These are phyloP conservation scores for Catalaphyllia jardinei DNA, from an alignment of 64 coral and sea anemone genomes.

Conservation along the genomic window DNA sequence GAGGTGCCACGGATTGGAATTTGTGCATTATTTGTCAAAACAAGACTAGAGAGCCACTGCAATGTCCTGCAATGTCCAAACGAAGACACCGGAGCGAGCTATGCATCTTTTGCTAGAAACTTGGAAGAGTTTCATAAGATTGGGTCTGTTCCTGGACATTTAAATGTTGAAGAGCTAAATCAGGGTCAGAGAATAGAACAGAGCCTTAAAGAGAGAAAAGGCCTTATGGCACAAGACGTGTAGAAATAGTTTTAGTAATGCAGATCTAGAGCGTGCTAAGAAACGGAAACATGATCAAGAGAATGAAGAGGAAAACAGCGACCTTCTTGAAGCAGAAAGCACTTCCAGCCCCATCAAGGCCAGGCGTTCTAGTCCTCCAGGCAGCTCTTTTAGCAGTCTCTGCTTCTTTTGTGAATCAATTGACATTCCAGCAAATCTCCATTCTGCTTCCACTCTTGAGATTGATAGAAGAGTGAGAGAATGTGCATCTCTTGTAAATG, in stretches of 20 bases:
- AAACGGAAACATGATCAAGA: background rate
- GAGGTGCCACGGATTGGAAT: conserved; percentile 58
- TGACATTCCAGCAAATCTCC: conserved; percentile 31
- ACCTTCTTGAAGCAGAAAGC: background rate
- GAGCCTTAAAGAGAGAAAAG: conserved; percentile 40
- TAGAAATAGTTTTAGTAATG: conserved; percentile 55
- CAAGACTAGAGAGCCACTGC: conserved; percentile 43
- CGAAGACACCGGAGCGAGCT: conserved; percentile 62
- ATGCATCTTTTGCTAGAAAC: conserved; percentile 50
- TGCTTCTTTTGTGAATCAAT: conserved; percentile 61
- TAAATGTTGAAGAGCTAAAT: background rate
- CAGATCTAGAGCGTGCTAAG: conserved; percentile 49
- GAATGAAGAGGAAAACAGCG: background rate
- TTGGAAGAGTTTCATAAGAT: conserved; percentile 51
- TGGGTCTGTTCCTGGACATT: background rate
- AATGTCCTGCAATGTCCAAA: conserved; percentile 69
- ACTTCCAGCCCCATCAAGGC: conserved; percentile 31
- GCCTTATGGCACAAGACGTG: conserved; percentile 61
- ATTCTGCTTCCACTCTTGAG: conserved; percentile 55
- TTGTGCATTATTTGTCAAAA: conserved; percentile 74
- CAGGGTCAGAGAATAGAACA: background rate
- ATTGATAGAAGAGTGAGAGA: conserved; percentile 59
- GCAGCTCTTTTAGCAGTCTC: background rate
- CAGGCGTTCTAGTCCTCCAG: conserved; percentile 7
- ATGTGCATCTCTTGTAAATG: conserved; percentile 54